A percentile compares a stretch with the other conserved stretches of the same genome.
Conservation (phyloP, 2,797 vertebrate species). For the Poecilia picta region DNA sequence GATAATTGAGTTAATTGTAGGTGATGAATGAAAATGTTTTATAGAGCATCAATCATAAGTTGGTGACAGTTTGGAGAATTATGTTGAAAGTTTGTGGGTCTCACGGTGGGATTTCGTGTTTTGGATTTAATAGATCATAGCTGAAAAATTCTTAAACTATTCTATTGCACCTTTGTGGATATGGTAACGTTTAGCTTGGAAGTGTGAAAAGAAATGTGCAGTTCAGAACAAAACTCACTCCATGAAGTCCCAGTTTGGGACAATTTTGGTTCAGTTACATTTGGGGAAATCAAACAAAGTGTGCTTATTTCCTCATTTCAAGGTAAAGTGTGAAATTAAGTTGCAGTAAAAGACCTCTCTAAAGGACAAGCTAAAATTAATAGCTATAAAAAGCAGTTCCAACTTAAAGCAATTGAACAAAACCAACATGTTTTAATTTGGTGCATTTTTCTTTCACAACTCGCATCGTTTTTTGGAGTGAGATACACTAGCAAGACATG, state of each 20-base stretch:
- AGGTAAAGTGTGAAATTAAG: not conserved
- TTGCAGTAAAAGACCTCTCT: not conserved
- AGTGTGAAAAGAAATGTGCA: not conserved
- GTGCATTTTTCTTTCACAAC: not conserved
- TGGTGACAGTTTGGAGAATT: constrained; percentile 66
- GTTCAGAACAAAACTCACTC: not conserved
- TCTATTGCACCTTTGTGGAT: constrained; percentile 36
- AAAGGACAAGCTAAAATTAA: not conserved
- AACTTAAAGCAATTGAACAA: not conserved
- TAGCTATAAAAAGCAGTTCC: not conserved
- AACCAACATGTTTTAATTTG: not conserved
- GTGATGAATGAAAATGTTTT: constrained; percentile 69
- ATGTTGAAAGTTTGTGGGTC: constrained; percentile 74
- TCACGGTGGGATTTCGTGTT: constrained; percentile 57
- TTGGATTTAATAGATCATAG: constrained; percentile 57
- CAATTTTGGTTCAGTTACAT: not conserved
- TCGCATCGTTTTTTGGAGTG: not conserved
- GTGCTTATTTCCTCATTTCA: not conserved
- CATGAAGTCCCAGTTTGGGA: not conserved
- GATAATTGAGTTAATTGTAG: constrained; percentile 80
- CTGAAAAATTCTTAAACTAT: constrained; percentile 33
- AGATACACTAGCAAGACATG: not conserved
- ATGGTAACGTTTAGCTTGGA: constrained; percentile 7
- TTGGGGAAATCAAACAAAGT: not conserved
- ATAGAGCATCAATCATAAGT: constrained; percentile 76